These are phyloP conservation scores for Gallirallus australis DNA, from an alignment of 2,797 vertebrate genomes.

Conservation along the genomic window DNA sequence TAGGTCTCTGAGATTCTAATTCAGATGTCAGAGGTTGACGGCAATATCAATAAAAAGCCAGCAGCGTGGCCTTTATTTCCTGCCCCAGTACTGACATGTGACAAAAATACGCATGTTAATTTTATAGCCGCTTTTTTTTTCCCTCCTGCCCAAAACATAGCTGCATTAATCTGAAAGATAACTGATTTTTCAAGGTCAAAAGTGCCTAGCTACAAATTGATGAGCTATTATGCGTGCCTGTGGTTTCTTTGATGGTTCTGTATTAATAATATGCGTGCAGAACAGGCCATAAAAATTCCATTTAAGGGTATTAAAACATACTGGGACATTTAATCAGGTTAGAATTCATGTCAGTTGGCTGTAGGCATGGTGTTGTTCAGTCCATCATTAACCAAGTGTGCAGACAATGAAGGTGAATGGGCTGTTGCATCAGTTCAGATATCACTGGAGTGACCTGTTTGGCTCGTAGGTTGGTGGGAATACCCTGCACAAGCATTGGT, in stretches of 20 bases:
- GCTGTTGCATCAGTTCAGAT: conserved; percentile 21
- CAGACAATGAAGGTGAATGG: conserved; percentile 46
- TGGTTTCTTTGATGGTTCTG: conserved; percentile 73
- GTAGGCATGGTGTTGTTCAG: conserved; percentile 61
- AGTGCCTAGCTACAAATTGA: conserved; percentile 80
- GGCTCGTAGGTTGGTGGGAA: conserved; percentile 9
- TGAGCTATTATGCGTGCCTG: conserved; percentile 80
- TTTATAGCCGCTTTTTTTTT: conserved; percentile 64
- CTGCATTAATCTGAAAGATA: conserved; percentile 80
- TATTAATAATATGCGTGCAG: conserved; percentile 76
- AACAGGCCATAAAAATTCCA: conserved; percentile 81
- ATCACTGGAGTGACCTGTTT: conserved; percentile 21
- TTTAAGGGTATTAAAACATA: conserved; percentile 81
- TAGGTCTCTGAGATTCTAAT: conserved; percentile 53
- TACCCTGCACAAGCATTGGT: not conserved
- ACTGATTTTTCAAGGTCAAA: conserved; percentile 83
- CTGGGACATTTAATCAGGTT: conserved; percentile 76
- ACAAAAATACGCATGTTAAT: conserved; percentile 77
- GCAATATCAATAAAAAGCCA: conserved; percentile 68
- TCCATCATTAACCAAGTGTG: conserved; percentile 54
- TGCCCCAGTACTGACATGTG: conserved; percentile 58
- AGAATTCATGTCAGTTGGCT: conserved; percentile 74
- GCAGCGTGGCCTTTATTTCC: conserved; percentile 41
- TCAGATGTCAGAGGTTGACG: conserved; percentile 69
- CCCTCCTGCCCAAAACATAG: conserved; percentile 70